Evolutionary conservation across 2,113 vertebrate genomes (phyloP).

Genomic region (Anolis carolinensis): DNA sequence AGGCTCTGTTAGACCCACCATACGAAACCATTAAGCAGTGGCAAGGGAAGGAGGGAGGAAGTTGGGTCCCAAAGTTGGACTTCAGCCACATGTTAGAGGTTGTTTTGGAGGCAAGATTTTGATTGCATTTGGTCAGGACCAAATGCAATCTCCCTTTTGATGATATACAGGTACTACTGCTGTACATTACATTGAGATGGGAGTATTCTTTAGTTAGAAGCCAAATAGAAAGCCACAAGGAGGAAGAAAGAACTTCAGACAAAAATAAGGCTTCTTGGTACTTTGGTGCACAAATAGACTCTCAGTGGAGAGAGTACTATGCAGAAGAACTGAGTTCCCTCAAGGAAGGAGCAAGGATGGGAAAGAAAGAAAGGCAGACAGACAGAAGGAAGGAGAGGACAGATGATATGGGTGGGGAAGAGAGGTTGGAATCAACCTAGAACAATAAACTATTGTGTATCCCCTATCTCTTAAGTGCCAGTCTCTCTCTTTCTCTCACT

Average conservation of each 20-base stretch:
- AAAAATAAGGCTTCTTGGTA: background rate
- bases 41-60: background rate
- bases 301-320: background rate
- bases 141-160: background rate
- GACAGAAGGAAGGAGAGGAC: background rate
- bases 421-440: background rate
- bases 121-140: background rate
- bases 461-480: background rate
- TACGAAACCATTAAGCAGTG: background rate
- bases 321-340: constrained; percentile 16
- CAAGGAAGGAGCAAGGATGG: background rate
- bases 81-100: background rate
- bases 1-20: background rate
- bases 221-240: background rate
- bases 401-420: background rate
- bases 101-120: background rate
- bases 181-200: constrained; percentile 4
- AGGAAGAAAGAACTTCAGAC: background rate
- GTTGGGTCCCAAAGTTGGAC: background rate
- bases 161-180: background rate
- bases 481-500: background rate
- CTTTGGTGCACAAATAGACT: background rate
- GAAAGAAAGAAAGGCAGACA: too few species aligned
- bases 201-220: constrained; percentile 16
- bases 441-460: constrained; percentile 13